Base-by-base conservation (phyloP, 2,113 vertebrate species). In the Mandrillus leucophaeus region DNA sequence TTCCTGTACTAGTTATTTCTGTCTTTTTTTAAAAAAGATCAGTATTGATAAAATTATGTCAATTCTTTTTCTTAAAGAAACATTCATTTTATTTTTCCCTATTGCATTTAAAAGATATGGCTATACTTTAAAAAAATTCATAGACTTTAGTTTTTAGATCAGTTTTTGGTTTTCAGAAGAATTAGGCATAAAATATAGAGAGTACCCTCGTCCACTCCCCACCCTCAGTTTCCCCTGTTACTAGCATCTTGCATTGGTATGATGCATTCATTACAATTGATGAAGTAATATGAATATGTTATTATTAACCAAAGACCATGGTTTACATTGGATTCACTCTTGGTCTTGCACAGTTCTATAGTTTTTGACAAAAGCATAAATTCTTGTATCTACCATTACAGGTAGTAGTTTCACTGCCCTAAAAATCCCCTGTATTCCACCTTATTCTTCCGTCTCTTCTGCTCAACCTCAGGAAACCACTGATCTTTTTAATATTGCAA, bases 51-150 rank as follows among this genome's bases (percentile, higher is more conserved):
- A 75, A 48, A 76, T 22, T 90, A 45, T 35, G 50, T 35, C 25
- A 52, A 12, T 78, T 87, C 27, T 48, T 13, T 80, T 64, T 66
- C 50, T 76, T 22, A 89, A 78, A 87, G 27, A 43, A 57, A 8
- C 6, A 45, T 76, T 66, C 8, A 68, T 93, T 92, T 96, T 90
- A 75, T 79, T 88, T 95, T 88, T 79, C 18, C 66, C 22, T 86
- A 52, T 75, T 78, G 5, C 11, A 27, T 48, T 90, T 83, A 61
- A 61, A 88, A 32, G 45, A 30, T n/a, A 14, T 66, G 14, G 23
- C 20, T 88, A 83, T 45, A 38, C 12, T 50, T 88, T 35, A 20
- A 84, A 76, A 86, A 61, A 64, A 81, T 50, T 83, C 88, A 43
- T 57, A 84, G n/a, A 35, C 32, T 97, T 43, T 27, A 85, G 61